phyloP scores from a whole-genome alignment of 2,113 vertebrate genomes.

The Phyllopteryx taeniolatus region DNA sequence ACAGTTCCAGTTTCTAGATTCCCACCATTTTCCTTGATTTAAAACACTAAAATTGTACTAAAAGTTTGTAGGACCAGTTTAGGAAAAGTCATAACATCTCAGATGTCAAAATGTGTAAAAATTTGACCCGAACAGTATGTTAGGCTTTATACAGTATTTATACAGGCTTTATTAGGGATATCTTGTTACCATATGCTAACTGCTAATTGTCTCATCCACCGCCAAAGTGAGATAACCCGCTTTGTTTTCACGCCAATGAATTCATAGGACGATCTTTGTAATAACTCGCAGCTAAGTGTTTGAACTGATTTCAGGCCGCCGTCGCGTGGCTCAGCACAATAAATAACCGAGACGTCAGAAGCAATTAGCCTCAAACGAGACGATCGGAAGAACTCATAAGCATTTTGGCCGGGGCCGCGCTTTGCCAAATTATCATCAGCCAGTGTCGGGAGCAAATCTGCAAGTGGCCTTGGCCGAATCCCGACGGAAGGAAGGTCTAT shows the following conservation, averaged over 20 bases:
- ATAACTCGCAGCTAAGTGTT: conserved; percentile 17
- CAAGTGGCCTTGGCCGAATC: conserved; percentile 45
- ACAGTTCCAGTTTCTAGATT: no score
- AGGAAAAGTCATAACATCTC: no score
- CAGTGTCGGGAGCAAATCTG: not conserved
- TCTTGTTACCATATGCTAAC: not conserved
- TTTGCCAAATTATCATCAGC: conserved; percentile 68
- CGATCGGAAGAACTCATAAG: conserved; percentile 42
- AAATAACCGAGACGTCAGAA: conserved; percentile 61
- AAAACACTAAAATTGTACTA: no score
- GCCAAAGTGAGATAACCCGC: not conserved
- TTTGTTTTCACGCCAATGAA: conserved; percentile 9
- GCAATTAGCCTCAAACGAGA: conserved; percentile 47
- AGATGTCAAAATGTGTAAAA: not conserved
- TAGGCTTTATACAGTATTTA: not conserved
- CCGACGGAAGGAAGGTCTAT: conserved; percentile 48
- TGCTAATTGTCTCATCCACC: not conserved
- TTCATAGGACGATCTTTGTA: conserved; percentile 8
- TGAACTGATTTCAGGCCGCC: conserved; percentile 33
- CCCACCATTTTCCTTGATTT: no score
- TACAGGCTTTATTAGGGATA: not conserved
- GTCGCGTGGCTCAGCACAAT: conserved; percentile 16
- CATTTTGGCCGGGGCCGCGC: conserved; percentile 46
- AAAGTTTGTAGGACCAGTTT: no score
- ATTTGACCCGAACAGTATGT: no score